Conservation (phyloP, 2,113 vertebrate species). For the Tyrannus savana region DNA sequence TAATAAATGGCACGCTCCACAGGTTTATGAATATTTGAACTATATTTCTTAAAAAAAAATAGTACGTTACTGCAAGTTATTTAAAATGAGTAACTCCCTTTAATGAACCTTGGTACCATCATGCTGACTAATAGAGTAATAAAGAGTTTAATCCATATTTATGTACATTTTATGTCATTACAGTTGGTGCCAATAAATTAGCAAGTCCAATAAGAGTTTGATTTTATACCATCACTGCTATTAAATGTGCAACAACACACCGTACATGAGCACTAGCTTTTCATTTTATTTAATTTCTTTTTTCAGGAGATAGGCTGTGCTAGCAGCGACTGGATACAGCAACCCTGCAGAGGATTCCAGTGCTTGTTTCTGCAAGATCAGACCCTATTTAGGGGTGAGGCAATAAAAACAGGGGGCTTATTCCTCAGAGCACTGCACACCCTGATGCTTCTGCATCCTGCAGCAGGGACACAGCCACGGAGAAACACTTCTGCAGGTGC, state of each 20-base stretch:
- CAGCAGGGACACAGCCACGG: accelerated
- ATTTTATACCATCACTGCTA: neutral
- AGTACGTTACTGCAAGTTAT: neutral
- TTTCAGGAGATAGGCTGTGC: neutral
- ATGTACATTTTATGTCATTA: neutral
- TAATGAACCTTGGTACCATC: conserved; percentile 1
- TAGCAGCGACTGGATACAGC: neutral
- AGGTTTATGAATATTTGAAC: conserved; percentile 17
- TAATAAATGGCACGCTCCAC: neutral
- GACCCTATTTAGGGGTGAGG: too few relatives aligned
- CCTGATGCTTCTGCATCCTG: neutral
- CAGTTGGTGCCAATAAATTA: neutral
- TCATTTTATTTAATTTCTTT: neutral
- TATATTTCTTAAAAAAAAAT: neutral
- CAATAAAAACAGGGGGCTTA: neutral
- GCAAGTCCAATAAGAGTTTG: conserved; percentile 9
- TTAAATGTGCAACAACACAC: neutral
- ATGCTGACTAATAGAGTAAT: neutral
- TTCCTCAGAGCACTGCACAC: accelerated
- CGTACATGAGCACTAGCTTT: accelerated
- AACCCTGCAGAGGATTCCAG: neutral
- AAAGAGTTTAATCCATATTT: conserved; percentile 39
- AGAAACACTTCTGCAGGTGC: neutral
- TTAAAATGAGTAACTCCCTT: conserved; percentile 11
- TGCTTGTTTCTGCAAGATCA: neutral